A percentile compares a stretch with the other conserved stretches of the same genome.
phyloP scores from a whole-genome alignment of 1,140 invertebrate genomes.

The Pentalonia nigronervosa region DNA sequence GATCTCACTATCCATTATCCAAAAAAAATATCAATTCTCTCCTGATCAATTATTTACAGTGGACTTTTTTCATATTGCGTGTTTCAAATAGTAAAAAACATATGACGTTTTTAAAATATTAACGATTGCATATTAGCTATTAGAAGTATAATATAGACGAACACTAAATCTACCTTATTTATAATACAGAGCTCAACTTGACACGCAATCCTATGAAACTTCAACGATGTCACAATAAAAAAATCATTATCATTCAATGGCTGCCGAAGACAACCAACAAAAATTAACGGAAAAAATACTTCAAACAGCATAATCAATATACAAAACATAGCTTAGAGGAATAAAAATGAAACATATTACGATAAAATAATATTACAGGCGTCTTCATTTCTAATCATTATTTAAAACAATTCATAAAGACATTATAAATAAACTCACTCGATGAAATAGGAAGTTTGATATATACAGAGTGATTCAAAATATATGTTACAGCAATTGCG shows the following conservation, averaged over 20 bases:
- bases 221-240: background rate
- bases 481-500: no score
- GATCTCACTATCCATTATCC: background rate
- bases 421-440: background rate
- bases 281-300: background rate
- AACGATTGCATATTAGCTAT: constrained; percentile 38
- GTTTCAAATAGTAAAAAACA: background rate
- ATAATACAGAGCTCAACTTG: constrained; percentile 9
- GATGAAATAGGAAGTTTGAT: background rate
- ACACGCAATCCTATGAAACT: background rate
- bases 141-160: background rate
- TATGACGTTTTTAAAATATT: constrained; percentile 35
- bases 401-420: background rate
- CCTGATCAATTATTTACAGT: background rate
- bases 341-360: no score
- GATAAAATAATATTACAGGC: background rate
- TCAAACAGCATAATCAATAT: background rate
- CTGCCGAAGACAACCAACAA: background rate
- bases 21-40: background rate
- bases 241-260: constrained; percentile 11
- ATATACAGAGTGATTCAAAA: no score
- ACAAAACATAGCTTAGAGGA: background rate
- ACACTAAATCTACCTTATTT: constrained; percentile 6
- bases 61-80: constrained; percentile 2
- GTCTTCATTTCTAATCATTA: background rate